Evolutionary conservation across 2,888 invertebrate genomes (phyloP).

Genomic region (Pyrrhosoma nymphula): DNA sequence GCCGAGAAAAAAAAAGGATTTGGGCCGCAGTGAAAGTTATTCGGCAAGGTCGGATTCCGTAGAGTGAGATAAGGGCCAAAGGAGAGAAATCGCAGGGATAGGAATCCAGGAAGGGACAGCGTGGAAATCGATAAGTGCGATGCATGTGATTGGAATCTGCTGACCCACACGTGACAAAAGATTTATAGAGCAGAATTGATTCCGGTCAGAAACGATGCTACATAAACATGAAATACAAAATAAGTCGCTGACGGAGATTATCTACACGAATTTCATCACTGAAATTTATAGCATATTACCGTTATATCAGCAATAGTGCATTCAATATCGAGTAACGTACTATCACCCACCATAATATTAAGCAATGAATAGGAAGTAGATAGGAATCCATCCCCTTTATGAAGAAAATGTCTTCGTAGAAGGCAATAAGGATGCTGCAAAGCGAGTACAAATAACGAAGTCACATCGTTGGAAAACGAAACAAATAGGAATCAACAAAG

Average conservation of each 20-base stretch:
- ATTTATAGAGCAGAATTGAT: neutral
- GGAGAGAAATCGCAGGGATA: neutral
- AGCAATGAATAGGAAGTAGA: too few species aligned
- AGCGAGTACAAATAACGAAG: too few species aligned
- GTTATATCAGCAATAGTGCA: too few species aligned
- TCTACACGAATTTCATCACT: too few species aligned
- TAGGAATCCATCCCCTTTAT: too few species aligned
- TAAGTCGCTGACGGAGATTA: neutral
- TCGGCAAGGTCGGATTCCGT: conserved; percentile 33
- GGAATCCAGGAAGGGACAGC: neutral
- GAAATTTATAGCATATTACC: too few species aligned
- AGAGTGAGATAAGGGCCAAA: neutral
- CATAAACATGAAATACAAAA: neutral
- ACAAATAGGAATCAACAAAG: too few species aligned
- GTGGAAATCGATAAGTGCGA: neutral
- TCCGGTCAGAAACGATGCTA: neutral
- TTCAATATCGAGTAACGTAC: too few species aligned
- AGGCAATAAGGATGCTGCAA: too few species aligned
- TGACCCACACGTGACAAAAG: neutral
- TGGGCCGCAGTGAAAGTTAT: conserved; percentile 27
- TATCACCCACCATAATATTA: too few species aligned
- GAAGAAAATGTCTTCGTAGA: too few species aligned
- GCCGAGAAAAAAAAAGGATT: conserved; percentile 43
- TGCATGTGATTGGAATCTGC: neutral
- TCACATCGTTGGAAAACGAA: too few species aligned